Base-by-base conservation (phyloP, 1,140 invertebrate species). In the Papilio polyxenes region DNA sequence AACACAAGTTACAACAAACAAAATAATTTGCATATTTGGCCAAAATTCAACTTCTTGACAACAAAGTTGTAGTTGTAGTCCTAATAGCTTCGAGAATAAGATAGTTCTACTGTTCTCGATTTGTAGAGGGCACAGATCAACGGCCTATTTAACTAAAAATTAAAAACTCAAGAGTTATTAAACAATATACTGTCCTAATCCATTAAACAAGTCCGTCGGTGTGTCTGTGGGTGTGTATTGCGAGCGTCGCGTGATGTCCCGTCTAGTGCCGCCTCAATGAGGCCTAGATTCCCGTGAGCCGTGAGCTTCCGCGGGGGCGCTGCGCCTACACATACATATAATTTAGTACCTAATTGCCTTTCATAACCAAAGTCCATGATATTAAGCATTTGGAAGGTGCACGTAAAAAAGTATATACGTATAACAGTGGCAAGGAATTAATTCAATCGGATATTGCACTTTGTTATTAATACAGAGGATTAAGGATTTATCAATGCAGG, bases 211-310 rank as follows among this genome's bases (percentile, higher is more conserved):
- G 65, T 72, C 2, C 17, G 7, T 15, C n/a, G 23, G 59, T 9
- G 23, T 31, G 10, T 2, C 56, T 65, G 5, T 9, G 31, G 23
- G 23, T 31, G 62, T 65, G 62, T 65, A 20, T 23, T 65, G 62
- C 23, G 62, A 65, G 62, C 62, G 62, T 65, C 62, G 62, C 62
- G 62, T 65, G 62, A 31, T 9, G 23, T 65, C 62, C 23, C 62
- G 62, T 65, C 44, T 20, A 17, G 51, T 48, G 40, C 59, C 53
- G 59, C 48, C 23, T 48, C 48, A 75, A 75, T 74, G 56, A 82
- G 81, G 48, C 81, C 81, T 82, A 82, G 81, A 82, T 82, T 81
- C 80, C 59, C 17, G 74, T 15, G 15, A 23, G 40, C 59, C 17
- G 74, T 15, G 15, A 23, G 40, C 37, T 75, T 40, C 74, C 37